Evolutionary conservation across 1,140 invertebrate genomes (phyloP).

Genomic region (Copidosoma floridanum): DNA sequence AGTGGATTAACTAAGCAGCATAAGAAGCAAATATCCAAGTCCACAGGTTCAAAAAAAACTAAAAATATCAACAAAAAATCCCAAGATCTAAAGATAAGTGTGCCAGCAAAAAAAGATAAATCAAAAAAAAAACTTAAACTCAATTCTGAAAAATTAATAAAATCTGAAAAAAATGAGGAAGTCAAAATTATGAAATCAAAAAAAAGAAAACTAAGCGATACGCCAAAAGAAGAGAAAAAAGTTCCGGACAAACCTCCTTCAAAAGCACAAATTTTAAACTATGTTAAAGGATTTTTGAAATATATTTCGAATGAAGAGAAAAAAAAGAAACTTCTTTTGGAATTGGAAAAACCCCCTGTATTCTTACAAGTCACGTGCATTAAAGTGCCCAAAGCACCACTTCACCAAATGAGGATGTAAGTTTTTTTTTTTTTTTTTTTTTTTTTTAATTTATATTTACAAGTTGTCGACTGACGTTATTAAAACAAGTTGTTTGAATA

Average conservation of each 20-base stretch:
- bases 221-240: not conserved
- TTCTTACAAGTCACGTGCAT: constrained; percentile 53
- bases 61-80: too few relatives aligned
- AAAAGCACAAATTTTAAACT: constrained; percentile 37
- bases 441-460: too few relatives aligned
- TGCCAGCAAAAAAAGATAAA: not conserved
- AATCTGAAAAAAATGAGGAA: too few relatives aligned
- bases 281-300: constrained; percentile 37
- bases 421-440: constrained; percentile 33
- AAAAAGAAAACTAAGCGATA: constrained; percentile 2
- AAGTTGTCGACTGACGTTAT: too few relatives aligned
- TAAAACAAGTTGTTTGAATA: too few relatives aligned
- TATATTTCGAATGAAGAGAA: constrained; percentile 33
- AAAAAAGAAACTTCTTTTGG: constrained; percentile 46
- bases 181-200: constrained; percentile 8
- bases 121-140: not conserved
- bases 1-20: too few relatives aligned
- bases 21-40: too few relatives aligned
- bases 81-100: too few relatives aligned
- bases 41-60: too few relatives aligned
- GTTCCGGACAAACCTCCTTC: constrained; percentile 17
- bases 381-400: constrained; percentile 52
- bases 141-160: too few relatives aligned
- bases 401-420: constrained; percentile 53
- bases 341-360: constrained; percentile 43